phyloP scores from a whole-genome alignment of 23 tunicate species.

The Oikopleura vanhoeffeni region DNA sequence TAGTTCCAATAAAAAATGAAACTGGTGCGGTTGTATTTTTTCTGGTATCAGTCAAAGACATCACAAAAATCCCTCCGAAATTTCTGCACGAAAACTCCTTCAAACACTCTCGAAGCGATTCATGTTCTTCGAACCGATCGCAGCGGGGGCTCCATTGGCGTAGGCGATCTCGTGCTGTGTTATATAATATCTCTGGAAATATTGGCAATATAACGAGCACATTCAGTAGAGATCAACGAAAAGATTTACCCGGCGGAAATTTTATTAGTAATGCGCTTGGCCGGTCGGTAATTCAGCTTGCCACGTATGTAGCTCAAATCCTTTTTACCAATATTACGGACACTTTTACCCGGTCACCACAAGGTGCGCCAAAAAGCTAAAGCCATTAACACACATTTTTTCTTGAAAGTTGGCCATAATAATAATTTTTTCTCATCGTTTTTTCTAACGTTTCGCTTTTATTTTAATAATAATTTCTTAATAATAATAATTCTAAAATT shows the following conservation, averaged over 20 bases:
- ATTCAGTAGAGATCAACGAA: not conserved
- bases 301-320: constrained; percentile 11
- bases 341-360: no score
- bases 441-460: no score
- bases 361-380: no score
- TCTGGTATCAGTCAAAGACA: constrained; percentile 14
- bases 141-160: constrained; percentile 5
- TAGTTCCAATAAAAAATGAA: constrained; percentile 12
- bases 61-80: not conserved
- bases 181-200: constrained; percentile 12
- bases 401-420: no score
- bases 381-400: no score
- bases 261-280: not conserved
- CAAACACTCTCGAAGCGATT: not conserved
- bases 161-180: not conserved
- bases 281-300: constrained; percentile 17
- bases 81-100: not conserved
- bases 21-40: constrained; percentile 6
- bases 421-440: no score
- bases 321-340: no score
- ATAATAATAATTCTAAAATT: no score
- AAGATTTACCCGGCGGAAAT: not conserved
- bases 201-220: constrained; percentile 8
- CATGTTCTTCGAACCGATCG: not conserved
- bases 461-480: no score